Conservation (phyloP, 35 echinoderm and acorn worm species). For the Heliocidaris tuberculata region DNA sequence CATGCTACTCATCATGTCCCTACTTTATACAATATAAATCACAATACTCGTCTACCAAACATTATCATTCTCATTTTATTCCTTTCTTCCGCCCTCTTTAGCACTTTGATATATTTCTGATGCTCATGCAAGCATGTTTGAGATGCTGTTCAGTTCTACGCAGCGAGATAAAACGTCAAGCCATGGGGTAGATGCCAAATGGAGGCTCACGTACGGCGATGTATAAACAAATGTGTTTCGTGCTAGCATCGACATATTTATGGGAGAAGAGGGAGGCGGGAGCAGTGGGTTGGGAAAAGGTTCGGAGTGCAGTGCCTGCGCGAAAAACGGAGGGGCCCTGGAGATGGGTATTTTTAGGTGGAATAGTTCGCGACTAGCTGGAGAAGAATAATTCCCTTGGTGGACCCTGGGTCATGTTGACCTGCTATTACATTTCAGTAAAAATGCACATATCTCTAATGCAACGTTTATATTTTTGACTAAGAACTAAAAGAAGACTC, state of each 20-base stretch:
- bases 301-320: not conserved
- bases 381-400: not conserved
- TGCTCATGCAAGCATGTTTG: not conserved
- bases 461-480: too few species aligned
- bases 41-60: not conserved
- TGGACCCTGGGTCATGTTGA: not conserved
- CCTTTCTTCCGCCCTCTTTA: not conserved
- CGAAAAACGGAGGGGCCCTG: not conserved
- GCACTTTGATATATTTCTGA: not conserved
- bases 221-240: constrained; percentile 44
- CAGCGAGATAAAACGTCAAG: not conserved
- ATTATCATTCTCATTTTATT: not conserved
- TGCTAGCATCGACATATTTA: constrained; percentile 42
- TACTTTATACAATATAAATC: constrained; percentile 19
- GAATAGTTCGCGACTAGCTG: not conserved
- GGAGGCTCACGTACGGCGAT: not conserved
- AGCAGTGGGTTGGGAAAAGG: not conserved
- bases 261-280: not conserved
- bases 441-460: too few species aligned
- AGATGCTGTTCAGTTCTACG: not conserved
- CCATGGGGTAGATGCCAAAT: not conserved
- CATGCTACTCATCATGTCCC: not conserved
- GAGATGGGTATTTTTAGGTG: not conserved
- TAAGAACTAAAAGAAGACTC: too few species aligned
- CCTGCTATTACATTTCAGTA: not conserved